These are phyloP conservation scores for Stomatorhinus ivindoensis DNA, from an alignment of 2,113 vertebrate genomes.

Conservation along the genomic window DNA sequence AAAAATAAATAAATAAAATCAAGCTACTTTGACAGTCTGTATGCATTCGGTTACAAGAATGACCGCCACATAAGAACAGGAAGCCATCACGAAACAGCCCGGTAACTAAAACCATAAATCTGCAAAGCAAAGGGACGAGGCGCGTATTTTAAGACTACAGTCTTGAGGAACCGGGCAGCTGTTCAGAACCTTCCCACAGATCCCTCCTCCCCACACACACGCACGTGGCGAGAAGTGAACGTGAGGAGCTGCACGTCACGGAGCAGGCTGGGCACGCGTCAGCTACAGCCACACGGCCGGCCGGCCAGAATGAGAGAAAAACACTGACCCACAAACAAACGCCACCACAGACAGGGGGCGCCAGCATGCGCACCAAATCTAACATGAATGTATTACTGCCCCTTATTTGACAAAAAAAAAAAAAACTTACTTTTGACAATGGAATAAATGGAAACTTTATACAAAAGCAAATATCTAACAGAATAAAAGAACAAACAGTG, in stretches of 20 bases:
- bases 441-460: background rate
- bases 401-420: background rate
- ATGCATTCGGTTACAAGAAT: background rate
- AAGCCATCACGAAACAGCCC: conserved; percentile 23
- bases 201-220: background rate
- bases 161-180: background rate
- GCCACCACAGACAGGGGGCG: background rate
- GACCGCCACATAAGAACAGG: background rate
- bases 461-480: background rate
- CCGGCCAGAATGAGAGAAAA: background rate
- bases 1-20: background rate
- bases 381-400: background rate
- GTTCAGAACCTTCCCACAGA: background rate
- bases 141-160: background rate
- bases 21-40: background rate
- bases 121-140: background rate
- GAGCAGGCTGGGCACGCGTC: background rate
- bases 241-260: conserved; percentile 54
- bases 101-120: background rate
- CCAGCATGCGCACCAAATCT: conserved; percentile 1
- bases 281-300: conserved; percentile 12
- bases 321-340: background rate
- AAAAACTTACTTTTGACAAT: background rate
- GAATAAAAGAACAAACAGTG: background rate
- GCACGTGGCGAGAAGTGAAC: conserved; percentile 31